Evolutionary conservation across 2,797 vertebrate species (phyloP).

Genomic region (Crypturellus tataupa): DNA sequence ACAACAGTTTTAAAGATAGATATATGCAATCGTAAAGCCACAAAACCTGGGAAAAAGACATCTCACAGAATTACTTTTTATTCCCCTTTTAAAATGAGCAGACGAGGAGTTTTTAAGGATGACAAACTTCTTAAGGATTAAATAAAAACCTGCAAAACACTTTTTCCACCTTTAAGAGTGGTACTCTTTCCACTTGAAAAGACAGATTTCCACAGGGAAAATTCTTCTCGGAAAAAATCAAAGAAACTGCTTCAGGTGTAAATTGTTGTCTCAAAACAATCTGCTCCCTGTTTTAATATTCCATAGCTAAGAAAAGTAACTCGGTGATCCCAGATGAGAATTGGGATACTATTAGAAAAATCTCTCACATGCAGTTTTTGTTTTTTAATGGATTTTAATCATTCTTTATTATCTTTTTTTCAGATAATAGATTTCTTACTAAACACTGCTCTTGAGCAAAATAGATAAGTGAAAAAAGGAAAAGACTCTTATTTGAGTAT

Average conservation of each 20-base stretch:
- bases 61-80: not conserved
- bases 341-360: not conserved
- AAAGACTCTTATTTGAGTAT: not conserved
- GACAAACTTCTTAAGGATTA: not conserved
- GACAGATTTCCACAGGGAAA: not conserved
- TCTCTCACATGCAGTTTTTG: not conserved
- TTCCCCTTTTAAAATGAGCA: not conserved
- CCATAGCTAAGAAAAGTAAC: not conserved
- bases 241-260: not conserved
- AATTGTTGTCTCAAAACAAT: not conserved
- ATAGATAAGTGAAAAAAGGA: not conserved
- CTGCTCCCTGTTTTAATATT: not conserved
- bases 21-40: conserved; percentile 8
- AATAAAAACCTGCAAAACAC: not conserved
- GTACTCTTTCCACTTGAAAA: not conserved
- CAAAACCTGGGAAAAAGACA: conserved; percentile 51
- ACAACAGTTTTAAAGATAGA: not conserved
- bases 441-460: fast-evolving
- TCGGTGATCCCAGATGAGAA: not conserved
- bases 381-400: conserved; percentile 10
- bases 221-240: not conserved
- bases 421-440: not conserved
- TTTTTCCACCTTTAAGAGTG: not conserved
- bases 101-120: not conserved
- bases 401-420: not conserved